A percentile compares a stretch with the other conserved stretches of the same genome.
Conservation (phyloP, 2,113 vertebrate genomes). For the Corythornis cristatus region DNA sequence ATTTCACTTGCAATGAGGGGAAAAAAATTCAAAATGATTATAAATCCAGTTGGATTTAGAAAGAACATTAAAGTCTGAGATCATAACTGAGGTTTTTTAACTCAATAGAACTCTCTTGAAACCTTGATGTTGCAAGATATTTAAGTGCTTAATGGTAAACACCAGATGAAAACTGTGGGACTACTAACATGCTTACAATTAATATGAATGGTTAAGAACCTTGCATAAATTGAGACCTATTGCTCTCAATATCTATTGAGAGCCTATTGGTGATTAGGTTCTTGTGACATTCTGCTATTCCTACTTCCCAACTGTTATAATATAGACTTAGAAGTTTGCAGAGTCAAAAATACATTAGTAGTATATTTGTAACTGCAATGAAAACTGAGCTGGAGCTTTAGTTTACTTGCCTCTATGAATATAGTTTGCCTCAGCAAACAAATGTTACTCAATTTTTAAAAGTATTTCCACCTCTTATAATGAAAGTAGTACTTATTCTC, state of each 20-base stretch:
- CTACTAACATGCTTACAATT: neutral
- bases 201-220: neutral
- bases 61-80: neutral
- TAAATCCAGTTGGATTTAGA: neutral
- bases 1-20: neutral
- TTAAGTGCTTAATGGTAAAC: conserved; percentile 29
- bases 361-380: neutral
- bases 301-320: neutral
- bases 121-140: neutral
- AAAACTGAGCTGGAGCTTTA: neutral
- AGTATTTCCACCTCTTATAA: neutral
- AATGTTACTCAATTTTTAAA: neutral
- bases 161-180: neutral
- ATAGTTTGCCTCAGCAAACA: neutral
- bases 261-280: neutral
- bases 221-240: neutral
- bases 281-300: neutral
- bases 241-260: neutral
- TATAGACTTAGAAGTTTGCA: neutral
- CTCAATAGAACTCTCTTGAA: neutral
- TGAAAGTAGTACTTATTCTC: neutral
- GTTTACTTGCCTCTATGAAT: neutral
- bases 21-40: neutral
- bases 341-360: neutral
- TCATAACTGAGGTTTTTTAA: conserved; percentile 14